Percentiles rank a stretch among this genome's conserved stretches.
Conservation (phyloP, 1,140 invertebrate genomes). For the Drosophila burlai region DNA sequence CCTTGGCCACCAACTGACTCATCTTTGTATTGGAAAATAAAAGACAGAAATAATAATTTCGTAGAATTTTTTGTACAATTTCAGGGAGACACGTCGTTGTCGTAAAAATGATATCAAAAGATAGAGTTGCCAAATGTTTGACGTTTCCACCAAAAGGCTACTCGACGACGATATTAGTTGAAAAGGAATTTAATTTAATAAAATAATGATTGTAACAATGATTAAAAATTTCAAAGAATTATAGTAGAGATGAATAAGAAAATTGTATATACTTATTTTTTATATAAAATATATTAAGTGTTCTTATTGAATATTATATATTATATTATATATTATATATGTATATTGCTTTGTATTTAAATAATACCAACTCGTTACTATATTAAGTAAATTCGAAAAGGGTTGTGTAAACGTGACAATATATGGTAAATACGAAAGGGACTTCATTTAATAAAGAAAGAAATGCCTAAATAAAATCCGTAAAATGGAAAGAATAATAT, state of each 20-base stretch:
- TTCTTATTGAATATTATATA: neutral
- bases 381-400: neutral
- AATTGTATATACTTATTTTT: too few relatives aligned
- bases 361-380: neutral
- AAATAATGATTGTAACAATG: too few relatives aligned
- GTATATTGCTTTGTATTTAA: neutral
- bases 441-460: too few relatives aligned
- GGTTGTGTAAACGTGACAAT: neutral
- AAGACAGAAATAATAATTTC: slow-evolving; percentile 5
- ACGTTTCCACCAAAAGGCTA: neutral
- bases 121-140: neutral
- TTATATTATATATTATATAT: too few relatives aligned
- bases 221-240: too few relatives aligned
- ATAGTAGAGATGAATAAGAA: neutral
- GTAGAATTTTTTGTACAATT: slow-evolving; percentile 11
- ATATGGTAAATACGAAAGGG: neutral
- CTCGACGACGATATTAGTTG: neutral
- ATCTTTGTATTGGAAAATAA: slow-evolving; percentile 34
- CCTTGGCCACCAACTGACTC: slow-evolving; percentile 54
- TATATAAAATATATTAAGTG: neutral
- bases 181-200: too few relatives aligned
- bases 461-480: too few relatives aligned
- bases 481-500: too few relatives aligned
- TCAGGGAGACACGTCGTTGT: neutral
- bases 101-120: slow-evolving; percentile 20